Evolutionary conservation across 2,113 vertebrate species (phyloP).

Genomic region (Oncorhynchus keta): DNA sequence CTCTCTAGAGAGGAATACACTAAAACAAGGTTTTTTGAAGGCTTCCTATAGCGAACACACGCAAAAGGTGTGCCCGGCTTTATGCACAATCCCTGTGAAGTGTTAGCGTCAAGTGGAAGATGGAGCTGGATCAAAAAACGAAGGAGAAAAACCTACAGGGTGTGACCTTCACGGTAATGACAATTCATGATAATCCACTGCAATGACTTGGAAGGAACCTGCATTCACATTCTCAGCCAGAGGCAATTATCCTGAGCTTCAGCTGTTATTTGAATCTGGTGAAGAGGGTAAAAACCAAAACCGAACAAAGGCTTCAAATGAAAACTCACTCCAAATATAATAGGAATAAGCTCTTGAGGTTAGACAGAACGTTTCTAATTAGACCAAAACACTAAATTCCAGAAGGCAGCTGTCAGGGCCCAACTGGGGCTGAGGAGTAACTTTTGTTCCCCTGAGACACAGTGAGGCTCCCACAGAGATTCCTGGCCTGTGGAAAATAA

Average conservation of each 20-base stretch:
- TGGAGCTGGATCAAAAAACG: not conserved
- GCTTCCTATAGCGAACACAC: slow-evolving; percentile 19
- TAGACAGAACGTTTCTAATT: slow-evolving; percentile 35
- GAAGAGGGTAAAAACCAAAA: slow-evolving; percentile 11
- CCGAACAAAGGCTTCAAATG: slow-evolving; percentile 30
- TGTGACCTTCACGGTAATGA: slow-evolving; percentile 29
- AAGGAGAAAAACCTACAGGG: not conserved
- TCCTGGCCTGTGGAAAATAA: slow-evolving; percentile 28
- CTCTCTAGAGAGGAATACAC: too few species aligned
- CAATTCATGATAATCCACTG: slow-evolving; percentile 43
- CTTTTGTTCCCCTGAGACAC: too few species aligned
- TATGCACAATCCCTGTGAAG: slow-evolving; percentile 41
- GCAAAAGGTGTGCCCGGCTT: slow-evolving; percentile 17
- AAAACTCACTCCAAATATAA: slow-evolving; percentile 21
- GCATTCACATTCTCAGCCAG: slow-evolving; percentile 27
- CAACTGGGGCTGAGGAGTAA: slow-evolving; percentile 2
- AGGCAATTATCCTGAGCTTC: slow-evolving; percentile 25
- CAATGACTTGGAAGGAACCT: not conserved
- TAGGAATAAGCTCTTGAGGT: slow-evolving; percentile 7
- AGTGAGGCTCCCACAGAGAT: slow-evolving; percentile 31
- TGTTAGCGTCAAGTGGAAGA: slow-evolving; percentile 23
- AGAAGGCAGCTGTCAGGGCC: not conserved
- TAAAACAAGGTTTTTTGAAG: too few species aligned
- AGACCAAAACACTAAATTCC: slow-evolving; percentile 28
- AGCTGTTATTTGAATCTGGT: slow-evolving; percentile 17